Conservation (phyloP, 2,888 invertebrate genomes). For the Tipula confusa region DNA sequence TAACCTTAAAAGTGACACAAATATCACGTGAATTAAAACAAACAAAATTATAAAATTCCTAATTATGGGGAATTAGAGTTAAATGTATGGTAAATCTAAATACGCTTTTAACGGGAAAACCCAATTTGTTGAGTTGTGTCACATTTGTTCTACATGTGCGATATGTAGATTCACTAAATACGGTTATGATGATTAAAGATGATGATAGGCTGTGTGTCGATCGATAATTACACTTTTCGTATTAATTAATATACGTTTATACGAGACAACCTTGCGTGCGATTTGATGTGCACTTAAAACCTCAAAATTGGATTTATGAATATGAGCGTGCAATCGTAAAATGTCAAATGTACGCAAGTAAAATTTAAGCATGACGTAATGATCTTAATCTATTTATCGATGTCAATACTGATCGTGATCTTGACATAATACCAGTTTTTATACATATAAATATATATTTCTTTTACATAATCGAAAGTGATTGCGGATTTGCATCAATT, state of each 20-base stretch:
- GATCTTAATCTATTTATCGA: constrained; percentile 13
- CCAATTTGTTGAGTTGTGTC: too few species aligned
- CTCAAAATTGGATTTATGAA: not conserved
- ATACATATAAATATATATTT: not conserved
- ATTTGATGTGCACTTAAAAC: not conserved
- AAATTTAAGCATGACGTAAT: not conserved
- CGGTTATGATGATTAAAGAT: not conserved
- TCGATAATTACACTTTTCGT: not conserved
- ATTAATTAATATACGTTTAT: not conserved
- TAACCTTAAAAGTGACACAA: too few species aligned
- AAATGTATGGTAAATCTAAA: too few species aligned
- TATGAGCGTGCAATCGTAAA: not conserved
- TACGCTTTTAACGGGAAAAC: too few species aligned
- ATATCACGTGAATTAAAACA: too few species aligned
- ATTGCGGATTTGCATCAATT: not conserved
- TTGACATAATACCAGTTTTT: not conserved
- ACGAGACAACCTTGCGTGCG: not conserved
- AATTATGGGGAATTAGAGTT: too few species aligned
- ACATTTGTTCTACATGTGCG: too few species aligned
- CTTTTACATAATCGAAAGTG: not conserved
- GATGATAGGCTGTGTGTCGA: not conserved
- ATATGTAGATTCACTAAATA: not conserved
- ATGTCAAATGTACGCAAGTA: not conserved
- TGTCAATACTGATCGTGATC: not conserved
- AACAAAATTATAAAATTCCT: too few species aligned